Evolutionary conservation across 2,888 invertebrate species (phyloP).

Genomic region (Lasioglossum pauxillum): DNA sequence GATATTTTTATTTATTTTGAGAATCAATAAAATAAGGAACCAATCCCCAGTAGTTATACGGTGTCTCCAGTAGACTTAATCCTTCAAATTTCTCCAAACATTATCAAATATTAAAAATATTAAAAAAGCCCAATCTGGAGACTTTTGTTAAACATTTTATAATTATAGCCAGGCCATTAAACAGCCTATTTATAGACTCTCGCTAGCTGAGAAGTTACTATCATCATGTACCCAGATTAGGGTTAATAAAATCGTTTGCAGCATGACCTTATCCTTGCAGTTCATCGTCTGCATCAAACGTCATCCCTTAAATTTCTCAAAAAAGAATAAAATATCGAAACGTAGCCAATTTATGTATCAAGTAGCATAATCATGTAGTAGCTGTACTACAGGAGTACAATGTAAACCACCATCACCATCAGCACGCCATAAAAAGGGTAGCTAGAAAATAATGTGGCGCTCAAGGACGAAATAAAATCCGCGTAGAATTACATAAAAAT

Average conservation of each 20-base stretch:
- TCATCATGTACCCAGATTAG: too few species aligned
- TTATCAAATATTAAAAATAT: neutral
- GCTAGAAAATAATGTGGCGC: neutral
- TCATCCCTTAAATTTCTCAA: neutral
- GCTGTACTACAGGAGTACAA: neutral
- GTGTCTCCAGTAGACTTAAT: neutral
- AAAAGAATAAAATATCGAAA: neutral
- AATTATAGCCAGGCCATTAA: too few species aligned
- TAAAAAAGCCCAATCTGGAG: too few species aligned
- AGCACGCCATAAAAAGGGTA: neutral
- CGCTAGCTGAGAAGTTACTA: too few species aligned
- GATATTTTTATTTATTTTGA: too few species aligned
- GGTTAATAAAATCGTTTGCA: too few species aligned
- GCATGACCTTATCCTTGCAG: too few species aligned
- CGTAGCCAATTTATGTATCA: neutral
- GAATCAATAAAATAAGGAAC: too few species aligned
- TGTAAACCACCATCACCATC: neutral
- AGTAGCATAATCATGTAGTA: neutral
- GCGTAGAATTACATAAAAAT: neutral
- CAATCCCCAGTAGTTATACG: neutral
- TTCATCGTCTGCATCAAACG: neutral
- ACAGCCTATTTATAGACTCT: too few species aligned
- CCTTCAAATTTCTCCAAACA: neutral
- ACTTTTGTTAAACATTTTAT: too few species aligned
- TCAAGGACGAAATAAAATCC: neutral